Percentiles rank a stretch among this genome's conserved stretches.
Evolutionary conservation across 2,888 invertebrate genomes (phyloP).

Genomic region (Campoplex nolae): DNA sequence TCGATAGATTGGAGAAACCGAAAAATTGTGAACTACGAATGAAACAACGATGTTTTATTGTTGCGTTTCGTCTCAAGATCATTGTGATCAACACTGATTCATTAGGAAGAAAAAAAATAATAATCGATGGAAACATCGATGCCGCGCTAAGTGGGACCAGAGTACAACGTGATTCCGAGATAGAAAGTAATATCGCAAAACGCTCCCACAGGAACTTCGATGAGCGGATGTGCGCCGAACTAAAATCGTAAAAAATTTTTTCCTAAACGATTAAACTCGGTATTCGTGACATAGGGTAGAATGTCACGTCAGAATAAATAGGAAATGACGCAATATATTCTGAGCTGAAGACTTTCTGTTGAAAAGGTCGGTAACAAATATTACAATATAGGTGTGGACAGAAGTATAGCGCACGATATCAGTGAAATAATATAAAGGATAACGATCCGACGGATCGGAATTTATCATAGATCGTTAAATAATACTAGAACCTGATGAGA

Average conservation of each 20-base stretch:
- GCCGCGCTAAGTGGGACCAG: background rate
- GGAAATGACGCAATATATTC: background rate
- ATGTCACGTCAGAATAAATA: slow-evolving; percentile 16
- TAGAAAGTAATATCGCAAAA: background rate
- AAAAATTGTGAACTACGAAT: too few species aligned
- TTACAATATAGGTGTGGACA: background rate
- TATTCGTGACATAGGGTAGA: slow-evolving; percentile 1
- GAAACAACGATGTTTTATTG: background rate
- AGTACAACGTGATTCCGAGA: background rate
- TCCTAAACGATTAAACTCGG: background rate
- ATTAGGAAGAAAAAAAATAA: background rate
- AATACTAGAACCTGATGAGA: background rate
- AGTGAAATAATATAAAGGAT: background rate
- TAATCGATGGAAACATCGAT: background rate
- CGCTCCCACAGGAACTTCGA: background rate
- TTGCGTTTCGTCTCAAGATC: background rate
- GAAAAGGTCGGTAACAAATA: background rate
- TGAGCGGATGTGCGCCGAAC: background rate
- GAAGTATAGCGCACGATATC: background rate
- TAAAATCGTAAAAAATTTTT: background rate
- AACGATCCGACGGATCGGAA: background rate
- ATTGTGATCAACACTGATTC: background rate
- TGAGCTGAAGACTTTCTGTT: background rate
- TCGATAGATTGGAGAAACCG: too few species aligned
- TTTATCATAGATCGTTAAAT: background rate